A percentile compares a stretch with the other conserved stretches of the same genome.
Evolutionary conservation across 2,888 invertebrate genomes (phyloP).

Genomic region (Chrysina gloriosa): DNA sequence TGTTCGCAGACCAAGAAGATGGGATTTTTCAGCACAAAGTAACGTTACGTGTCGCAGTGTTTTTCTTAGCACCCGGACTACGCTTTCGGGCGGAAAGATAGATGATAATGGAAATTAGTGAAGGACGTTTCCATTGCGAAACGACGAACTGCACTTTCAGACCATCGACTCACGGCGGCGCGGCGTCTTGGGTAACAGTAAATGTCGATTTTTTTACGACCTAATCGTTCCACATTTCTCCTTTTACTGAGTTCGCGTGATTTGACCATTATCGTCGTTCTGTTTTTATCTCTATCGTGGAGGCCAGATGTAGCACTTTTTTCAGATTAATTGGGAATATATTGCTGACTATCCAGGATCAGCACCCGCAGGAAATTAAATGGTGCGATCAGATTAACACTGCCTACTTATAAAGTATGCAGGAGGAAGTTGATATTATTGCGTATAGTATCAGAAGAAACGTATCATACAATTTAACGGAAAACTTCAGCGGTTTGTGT

Average conservation of each 20-base stretch:
- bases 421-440: not conserved
- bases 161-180: slow-evolving; percentile 33
- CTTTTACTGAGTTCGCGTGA: slow-evolving; percentile 11
- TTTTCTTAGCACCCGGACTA: slow-evolving; percentile 50
- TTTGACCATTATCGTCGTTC: slow-evolving; percentile 13
- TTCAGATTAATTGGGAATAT: not conserved
- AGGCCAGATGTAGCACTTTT: not conserved
- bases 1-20: not conserved
- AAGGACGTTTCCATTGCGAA: slow-evolving; percentile 57
- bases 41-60: slow-evolving; percentile 55
- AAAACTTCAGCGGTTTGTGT: too few species aligned
- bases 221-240: slow-evolving; percentile 14
- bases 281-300: not conserved
- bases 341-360: not conserved
- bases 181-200: slow-evolving; percentile 32
- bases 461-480: too few species aligned
- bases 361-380: not conserved
- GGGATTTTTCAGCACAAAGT: slow-evolving; percentile 51
- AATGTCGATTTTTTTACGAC: slow-evolving; percentile 19
- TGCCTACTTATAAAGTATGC: too few species aligned
- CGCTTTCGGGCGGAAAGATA: slow-evolving; percentile 55
- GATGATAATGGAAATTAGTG: slow-evolving; percentile 65
- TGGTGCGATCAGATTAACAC: not conserved
- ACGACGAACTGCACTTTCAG: slow-evolving; percentile 59
- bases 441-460: too few species aligned